Percentiles rank a stretch among this genome's conserved stretches.
Evolutionary conservation across 2,888 invertebrate species (phyloP).

Genomic region (Drosophila vallismaia): DNA sequence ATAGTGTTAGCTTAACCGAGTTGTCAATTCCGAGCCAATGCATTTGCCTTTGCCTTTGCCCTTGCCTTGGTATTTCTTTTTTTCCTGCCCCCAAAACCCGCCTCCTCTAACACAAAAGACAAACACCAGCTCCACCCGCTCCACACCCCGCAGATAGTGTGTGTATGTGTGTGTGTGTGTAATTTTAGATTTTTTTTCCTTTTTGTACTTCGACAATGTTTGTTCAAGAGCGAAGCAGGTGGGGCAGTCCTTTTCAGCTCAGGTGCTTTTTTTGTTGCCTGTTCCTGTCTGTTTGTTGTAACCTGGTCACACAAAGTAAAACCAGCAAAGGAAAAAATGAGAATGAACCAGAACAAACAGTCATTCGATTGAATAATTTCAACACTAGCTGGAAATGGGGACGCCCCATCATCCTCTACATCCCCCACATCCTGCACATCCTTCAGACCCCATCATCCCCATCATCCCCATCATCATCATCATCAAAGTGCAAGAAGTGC

Average conservation of each 20-base stretch:
- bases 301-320: constrained; percentile 57
- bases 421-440: constrained; percentile 11
- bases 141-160: constrained; percentile 18
- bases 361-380: constrained; percentile 71
- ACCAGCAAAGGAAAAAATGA: constrained; percentile 37
- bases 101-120: constrained; percentile 50
- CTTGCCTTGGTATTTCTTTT: constrained; percentile 45
- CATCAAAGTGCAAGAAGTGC: constrained; percentile 63
- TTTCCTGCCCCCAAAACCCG: constrained; percentile 32
- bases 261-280: background rate
- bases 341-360: constrained; percentile 59
- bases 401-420: constrained; percentile 15
- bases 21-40: constrained; percentile 73
- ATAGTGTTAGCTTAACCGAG: constrained; percentile 74
- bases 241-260: constrained; percentile 32
- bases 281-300: constrained; percentile 54
- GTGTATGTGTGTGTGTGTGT: constrained; percentile 41
- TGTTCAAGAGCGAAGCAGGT: constrained; percentile 51
- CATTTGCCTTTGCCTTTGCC: constrained; percentile 32
- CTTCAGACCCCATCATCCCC: constrained; percentile 21
- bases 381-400: background rate
- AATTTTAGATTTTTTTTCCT: constrained; percentile 37
- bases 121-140: constrained; percentile 49
- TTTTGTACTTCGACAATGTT: constrained; percentile 62
- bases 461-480: constrained; percentile 38